Evolutionary conservation across 2,888 invertebrate species (phyloP).

Genomic region (Lithophane leautieri): DNA sequence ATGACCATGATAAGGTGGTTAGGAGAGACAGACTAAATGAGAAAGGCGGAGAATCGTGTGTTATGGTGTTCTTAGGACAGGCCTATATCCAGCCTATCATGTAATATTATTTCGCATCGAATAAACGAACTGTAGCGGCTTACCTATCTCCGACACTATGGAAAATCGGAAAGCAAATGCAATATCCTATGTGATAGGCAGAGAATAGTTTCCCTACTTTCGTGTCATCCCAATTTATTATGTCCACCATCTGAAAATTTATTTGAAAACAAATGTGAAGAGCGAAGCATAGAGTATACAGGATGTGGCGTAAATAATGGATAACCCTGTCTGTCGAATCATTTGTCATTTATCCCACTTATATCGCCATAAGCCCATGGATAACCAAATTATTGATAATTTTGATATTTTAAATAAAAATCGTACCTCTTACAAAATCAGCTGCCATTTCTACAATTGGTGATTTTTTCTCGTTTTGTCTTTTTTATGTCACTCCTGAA

Average conservation of each 20-base stretch:
- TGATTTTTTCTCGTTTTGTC: too few species aligned
- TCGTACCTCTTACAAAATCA: too few species aligned
- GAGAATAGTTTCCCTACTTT: slow-evolving; percentile 82
- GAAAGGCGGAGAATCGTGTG: background rate
- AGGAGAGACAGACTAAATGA: background rate
- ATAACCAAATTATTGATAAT: too few species aligned
- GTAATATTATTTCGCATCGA: background rate
- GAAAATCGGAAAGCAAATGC: slow-evolving; percentile 86
- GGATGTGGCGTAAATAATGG: too few species aligned
- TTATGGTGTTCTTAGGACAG: background rate
- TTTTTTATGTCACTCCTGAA: too few species aligned
- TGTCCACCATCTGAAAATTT: slow-evolving; percentile 77
- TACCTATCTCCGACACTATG: slow-evolving; percentile 85
- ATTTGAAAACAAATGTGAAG: background rate
- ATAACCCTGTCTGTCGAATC: too few species aligned
- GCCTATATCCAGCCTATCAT: too few species aligned
- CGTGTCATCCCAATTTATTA: slow-evolving; percentile 82
- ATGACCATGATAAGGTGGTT: background rate
- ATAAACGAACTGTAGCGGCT: slow-evolving; percentile 30
- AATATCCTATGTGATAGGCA: slow-evolving; percentile 86
- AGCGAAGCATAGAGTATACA: background rate
- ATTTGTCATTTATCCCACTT: too few species aligned
- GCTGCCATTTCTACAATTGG: too few species aligned
- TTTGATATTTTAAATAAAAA: too few species aligned
- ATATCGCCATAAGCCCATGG: too few species aligned